phyloP scores from a whole-genome alignment of 2,113 vertebrate species.

The Oceanodroma tethys region DNA sequence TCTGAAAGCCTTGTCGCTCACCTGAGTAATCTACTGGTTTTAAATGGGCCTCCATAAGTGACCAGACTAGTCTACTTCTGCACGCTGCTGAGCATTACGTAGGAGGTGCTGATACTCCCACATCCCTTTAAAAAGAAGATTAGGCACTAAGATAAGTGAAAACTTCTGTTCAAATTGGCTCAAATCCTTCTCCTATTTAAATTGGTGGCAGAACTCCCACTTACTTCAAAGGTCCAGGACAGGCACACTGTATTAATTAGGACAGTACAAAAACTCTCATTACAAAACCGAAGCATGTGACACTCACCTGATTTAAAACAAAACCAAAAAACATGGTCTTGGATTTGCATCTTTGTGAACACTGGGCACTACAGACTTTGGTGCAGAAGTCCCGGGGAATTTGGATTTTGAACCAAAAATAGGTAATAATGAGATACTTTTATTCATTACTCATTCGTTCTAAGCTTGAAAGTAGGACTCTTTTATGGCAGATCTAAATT shows the following conservation, averaged over 20 bases:
- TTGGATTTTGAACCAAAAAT: background rate
- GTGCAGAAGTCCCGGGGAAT: background rate
- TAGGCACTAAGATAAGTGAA: constrained; percentile 64
- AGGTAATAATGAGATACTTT: background rate
- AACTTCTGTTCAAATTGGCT: constrained; percentile 70
- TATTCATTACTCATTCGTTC: background rate
- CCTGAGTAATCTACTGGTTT: constrained; percentile 52
- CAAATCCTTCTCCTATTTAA: constrained; percentile 65
- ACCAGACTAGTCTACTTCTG: constrained; percentile 61
- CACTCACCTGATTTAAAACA: constrained; percentile 45
- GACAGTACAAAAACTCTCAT: constrained; percentile 48
- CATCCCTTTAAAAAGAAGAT: constrained; percentile 66
- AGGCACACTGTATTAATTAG: constrained; percentile 61
- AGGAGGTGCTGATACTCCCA: constrained; percentile 68
- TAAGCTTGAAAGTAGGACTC: background rate
- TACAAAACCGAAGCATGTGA: constrained; percentile 31
- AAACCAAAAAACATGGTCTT: background rate
- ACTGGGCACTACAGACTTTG: background rate
- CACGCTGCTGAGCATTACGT: constrained; percentile 51
- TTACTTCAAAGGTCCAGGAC: constrained; percentile 66
- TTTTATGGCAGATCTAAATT: background rate
- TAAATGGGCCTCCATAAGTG: constrained; percentile 36
- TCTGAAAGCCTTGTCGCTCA: constrained; percentile 52
- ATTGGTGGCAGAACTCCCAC: constrained; percentile 63
- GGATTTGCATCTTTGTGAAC: background rate